Evolutionary conservation across 53 echinoderm and acorn worm species (phyloP), one percentile per base, ranked within the genome.

Genomic region (Echinometra lucunter): DNA sequence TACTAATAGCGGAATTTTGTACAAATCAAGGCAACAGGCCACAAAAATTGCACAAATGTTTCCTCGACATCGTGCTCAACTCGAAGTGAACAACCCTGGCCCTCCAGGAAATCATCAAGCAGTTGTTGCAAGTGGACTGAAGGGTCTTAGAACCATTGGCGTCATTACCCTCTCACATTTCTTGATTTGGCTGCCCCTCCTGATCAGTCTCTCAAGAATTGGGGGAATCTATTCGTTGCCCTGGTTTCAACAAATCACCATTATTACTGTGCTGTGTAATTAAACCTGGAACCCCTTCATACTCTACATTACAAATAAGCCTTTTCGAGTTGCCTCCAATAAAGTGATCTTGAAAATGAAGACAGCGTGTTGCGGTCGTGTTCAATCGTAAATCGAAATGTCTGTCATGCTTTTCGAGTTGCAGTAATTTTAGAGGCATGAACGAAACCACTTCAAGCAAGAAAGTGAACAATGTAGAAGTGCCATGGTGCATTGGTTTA

Each of bases 71-170:
- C 81, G 44, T 19, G 81, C 25, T 21, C 0, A 44, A 15, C 44
- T 25, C 9, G 40, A 81, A 42, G 81, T 4, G 44, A 81, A 42
- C 42, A 44, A 81, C 81, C 44, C 37, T 27, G 8, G 13, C 12
- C 69, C 21, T 81, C 21, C 17, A 42, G 81, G 81, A 42, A 81
- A 44, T 81, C 44, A 81, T 44, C 44, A 12, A 44, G 44, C 81
- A 4, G 40, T 81, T 81, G 18, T 44, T 81, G 21, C 81, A 42
- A 81, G 81, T 81, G 57, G 88, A 49, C 88, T 88, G 16, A 88
- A 56, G 57, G 88, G 88, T 25, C 88, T 88, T 30, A 88, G 21
- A 57, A 56, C 57, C 32, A n/a, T 88, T 57, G 88, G 49, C 30
- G 57, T 56, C 55, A 88, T 56, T 45, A 88, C 88, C 32, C 6